Conservation (phyloP, 1,140 invertebrate genomes). For the Drosophila ambigua region DNA sequence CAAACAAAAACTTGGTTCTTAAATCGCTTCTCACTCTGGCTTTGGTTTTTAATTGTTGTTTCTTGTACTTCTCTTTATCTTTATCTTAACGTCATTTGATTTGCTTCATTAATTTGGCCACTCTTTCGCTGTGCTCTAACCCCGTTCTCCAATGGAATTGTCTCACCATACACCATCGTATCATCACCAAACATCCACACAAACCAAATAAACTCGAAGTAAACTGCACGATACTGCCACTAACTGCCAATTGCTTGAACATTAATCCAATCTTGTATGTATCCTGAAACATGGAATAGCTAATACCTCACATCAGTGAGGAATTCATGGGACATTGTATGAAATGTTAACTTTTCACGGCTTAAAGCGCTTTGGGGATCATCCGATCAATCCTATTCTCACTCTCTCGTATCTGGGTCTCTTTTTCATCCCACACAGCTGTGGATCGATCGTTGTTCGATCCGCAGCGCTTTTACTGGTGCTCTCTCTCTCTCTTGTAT, state of each 20-base stretch:
- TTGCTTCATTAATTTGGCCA: conserved; percentile 7
- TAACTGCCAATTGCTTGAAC: conserved; percentile 40
- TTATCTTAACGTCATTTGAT: background rate
- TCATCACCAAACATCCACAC: conserved; percentile 15
- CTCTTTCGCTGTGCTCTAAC: conserved; percentile 8
- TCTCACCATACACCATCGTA: conserved; percentile 17
- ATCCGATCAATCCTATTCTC: too few relatives aligned
- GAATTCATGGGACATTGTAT: too few relatives aligned
- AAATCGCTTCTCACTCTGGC: conserved; percentile 22
- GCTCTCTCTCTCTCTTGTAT: conserved; percentile 35
- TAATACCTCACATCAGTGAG: too few relatives aligned
- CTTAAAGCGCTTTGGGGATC: too few relatives aligned
- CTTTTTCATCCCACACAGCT: too few relatives aligned
- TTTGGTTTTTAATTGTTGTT: conserved; percentile 24
- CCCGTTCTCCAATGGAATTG: conserved; percentile 27
- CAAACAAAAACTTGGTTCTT: conserved; percentile 12
- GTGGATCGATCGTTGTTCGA: conserved; percentile 1
- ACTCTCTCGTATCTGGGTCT: too few relatives aligned
- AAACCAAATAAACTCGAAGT: conserved; percentile 4
- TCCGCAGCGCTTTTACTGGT: conserved; percentile 9
- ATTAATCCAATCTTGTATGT: conserved; percentile 1
- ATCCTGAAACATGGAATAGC: too few relatives aligned
- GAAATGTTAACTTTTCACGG: too few relatives aligned
- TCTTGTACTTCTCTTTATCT: background rate
- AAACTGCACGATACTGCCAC: conserved; percentile 34